Percentiles rank a stretch among this genome's conserved stretches.
These are phyloP conservation scores for Atherinomorus stipes DNA, from an alignment of 2,113 vertebrate genomes.

Conservation along the genomic window DNA sequence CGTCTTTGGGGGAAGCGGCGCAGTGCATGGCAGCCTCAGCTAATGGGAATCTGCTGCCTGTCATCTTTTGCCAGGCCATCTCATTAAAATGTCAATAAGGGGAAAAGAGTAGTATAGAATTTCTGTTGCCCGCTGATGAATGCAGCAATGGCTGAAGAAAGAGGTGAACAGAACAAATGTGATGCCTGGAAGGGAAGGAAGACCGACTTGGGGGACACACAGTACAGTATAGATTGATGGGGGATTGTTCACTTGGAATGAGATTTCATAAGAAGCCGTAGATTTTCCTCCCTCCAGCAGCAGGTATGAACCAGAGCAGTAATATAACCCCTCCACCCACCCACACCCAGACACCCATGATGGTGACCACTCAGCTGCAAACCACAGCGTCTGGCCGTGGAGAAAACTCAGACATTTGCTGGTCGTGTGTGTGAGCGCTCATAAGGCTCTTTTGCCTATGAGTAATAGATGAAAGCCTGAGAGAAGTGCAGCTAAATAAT, in stretches of 20 bases:
- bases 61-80: constrained; percentile 64
- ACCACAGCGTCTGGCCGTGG: not conserved
- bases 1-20: constrained; percentile 37
- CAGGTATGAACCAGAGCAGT: constrained; percentile 56
- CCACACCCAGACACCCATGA: constrained; percentile 14
- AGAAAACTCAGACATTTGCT: constrained; percentile 21
- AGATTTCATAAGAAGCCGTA: constrained; percentile 67
- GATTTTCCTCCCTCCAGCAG: constrained; percentile 62
- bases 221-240: constrained; percentile 74
- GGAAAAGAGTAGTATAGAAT: constrained; percentile 45
- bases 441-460: constrained; percentile 34
- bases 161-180: constrained; percentile 53
- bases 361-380: constrained; percentile 41
- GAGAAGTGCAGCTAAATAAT: constrained; percentile 64
- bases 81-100: constrained; percentile 70
- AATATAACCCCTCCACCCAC: constrained; percentile 9
- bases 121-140: constrained; percentile 67
- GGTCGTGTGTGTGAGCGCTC: constrained; percentile 30
- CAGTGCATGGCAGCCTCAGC: constrained; percentile 40
- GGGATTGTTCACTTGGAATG: constrained; percentile 61
- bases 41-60: constrained; percentile 74
- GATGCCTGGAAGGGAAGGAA: constrained; percentile 18
- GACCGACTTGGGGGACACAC: constrained; percentile 47
- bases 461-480: constrained; percentile 63
- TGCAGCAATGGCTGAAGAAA: constrained; percentile 33